phyloP scores from a whole-genome alignment of 2,113 vertebrate species.

The Ceyx margarethae region DNA sequence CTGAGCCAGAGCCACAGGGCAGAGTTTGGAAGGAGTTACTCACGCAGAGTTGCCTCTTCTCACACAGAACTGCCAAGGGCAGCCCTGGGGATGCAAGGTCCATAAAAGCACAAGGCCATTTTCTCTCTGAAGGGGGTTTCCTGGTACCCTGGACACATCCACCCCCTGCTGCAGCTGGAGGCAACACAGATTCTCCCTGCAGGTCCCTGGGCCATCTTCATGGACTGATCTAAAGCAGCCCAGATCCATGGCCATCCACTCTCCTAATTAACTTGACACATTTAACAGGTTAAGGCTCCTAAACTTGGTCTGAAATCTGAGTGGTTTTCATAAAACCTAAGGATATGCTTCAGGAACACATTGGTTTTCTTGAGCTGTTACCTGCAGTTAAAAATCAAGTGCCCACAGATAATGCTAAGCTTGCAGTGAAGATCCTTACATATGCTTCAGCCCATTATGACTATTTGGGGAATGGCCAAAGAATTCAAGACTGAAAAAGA shows the following conservation, averaged over 20 bases:
- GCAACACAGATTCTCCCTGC: neutral
- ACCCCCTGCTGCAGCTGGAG: neutral
- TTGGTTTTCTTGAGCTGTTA: neutral
- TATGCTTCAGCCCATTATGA: neutral
- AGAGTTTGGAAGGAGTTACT: neutral
- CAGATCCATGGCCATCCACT: neutral
- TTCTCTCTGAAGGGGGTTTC: neutral
- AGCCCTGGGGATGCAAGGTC: neutral
- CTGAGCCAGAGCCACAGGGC: neutral
- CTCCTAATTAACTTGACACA: neutral
- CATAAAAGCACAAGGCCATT: neutral
- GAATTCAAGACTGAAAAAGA: neutral
- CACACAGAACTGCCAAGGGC: neutral
- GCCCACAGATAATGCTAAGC: neutral
- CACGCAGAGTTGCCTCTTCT: neutral
- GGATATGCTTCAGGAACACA: neutral
- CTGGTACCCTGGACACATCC: neutral
- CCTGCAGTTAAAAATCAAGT: neutral
- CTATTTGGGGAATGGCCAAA: neutral
- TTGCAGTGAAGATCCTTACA: neutral
- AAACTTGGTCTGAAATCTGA: neutral
- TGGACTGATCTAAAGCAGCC: neutral
- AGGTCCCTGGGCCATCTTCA: neutral
- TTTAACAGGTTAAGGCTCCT: neutral
- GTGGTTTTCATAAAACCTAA: neutral